Conservation (phyloP, 2,888 invertebrate genomes). For the Liposcelis brunnea region DNA sequence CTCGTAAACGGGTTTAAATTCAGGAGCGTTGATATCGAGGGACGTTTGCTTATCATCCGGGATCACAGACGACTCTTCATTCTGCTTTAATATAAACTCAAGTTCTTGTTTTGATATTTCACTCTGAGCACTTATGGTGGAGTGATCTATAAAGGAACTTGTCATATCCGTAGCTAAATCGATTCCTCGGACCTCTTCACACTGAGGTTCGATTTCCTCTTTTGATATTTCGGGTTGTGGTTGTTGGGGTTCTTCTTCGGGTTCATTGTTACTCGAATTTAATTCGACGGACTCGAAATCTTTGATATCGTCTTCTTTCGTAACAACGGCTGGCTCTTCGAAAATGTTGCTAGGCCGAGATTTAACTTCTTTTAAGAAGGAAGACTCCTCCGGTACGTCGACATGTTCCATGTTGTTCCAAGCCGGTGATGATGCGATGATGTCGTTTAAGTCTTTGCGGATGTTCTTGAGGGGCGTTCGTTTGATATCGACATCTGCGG, state of each 20-base stretch:
- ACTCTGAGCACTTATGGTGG: not conserved
- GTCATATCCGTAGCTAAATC: constrained; percentile 4
- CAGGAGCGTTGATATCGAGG: too few relatives aligned
- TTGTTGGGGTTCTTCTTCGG: too few relatives aligned
- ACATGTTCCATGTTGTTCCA: constrained; percentile 6
- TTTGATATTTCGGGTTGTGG: too few relatives aligned
- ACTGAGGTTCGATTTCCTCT: not conserved
- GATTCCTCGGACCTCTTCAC: not conserved
- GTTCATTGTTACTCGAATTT: too few relatives aligned
- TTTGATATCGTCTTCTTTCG: too few relatives aligned
- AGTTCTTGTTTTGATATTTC: not conserved
- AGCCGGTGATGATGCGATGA: not conserved
- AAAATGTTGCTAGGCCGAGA: constrained; percentile 9
- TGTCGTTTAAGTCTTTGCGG: not conserved
- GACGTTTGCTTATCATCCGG: not conserved
- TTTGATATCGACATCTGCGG: not conserved
- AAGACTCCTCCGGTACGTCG: not conserved
- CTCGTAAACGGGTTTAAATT: too few relatives aligned
- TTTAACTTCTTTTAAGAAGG: constrained; percentile 10
- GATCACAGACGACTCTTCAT: constrained; percentile 26
- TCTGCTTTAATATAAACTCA: not conserved
- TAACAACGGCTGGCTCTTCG: not conserved
- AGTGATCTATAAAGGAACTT: constrained; percentile 10
- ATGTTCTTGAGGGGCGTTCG: not conserved
- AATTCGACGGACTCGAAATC: too few relatives aligned